phyloP scores from a whole-genome alignment of 2,797 vertebrate species.

The Cichlasoma orientale region DNA sequence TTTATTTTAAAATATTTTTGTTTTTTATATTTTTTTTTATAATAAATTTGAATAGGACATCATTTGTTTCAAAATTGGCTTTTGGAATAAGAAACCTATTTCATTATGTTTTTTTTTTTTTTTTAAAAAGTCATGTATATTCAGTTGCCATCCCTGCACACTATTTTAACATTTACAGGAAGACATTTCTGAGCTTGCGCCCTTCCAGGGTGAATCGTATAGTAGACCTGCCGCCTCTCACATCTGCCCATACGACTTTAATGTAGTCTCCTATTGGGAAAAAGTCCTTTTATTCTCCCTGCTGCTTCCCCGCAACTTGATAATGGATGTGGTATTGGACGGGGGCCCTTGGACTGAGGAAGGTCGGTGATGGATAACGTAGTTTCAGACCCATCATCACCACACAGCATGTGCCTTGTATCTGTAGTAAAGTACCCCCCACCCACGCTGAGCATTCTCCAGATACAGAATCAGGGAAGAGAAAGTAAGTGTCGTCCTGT shows the following conservation, averaged over 20 bases:
- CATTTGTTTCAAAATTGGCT: background rate
- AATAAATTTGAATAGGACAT: background rate
- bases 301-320: slow-evolving; percentile 67
- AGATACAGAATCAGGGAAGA: slow-evolving; percentile 3
- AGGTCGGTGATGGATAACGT: slow-evolving; percentile 79
- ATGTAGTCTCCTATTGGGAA: slow-evolving; percentile 63
- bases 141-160: background rate
- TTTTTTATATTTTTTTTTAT: background rate
- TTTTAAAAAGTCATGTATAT: slow-evolving; percentile 23
- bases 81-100: background rate
- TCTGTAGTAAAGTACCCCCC: slow-evolving; percentile 47
- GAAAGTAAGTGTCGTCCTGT: slow-evolving; percentile 29
- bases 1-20: background rate
- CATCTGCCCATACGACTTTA: slow-evolving; percentile 69
- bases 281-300: slow-evolving; percentile 64
- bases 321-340: slow-evolving; percentile 78
- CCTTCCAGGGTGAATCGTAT: slow-evolving; percentile 20
- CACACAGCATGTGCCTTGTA: slow-evolving; percentile 72
- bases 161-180: slow-evolving; percentile 41
- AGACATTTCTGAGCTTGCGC: slow-evolving; percentile 35
- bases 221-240: slow-evolving; percentile 38
- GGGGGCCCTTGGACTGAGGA: slow-evolving; percentile 58
- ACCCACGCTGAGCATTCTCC: slow-evolving; percentile 35
- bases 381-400: slow-evolving; percentile 78
- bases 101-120: background rate